Conservation (phyloP, 1,140 invertebrate species). For the Paramacrobiotus metropolitanus region DNA sequence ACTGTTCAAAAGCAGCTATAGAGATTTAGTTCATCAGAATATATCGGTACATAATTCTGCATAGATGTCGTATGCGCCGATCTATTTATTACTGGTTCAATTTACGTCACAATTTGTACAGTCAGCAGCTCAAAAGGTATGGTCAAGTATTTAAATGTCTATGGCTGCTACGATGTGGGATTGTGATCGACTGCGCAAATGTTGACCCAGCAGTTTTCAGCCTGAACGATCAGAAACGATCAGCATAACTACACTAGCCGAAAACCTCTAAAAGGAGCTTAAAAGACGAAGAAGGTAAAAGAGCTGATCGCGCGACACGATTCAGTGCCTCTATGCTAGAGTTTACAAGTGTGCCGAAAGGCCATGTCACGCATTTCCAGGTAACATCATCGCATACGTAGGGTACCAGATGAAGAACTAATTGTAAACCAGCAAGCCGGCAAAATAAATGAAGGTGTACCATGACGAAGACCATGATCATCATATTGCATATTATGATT, state of each 20-base stretch:
- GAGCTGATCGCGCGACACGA: neutral
- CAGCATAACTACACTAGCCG: neutral
- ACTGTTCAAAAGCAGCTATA: no score
- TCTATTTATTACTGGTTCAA: no score
- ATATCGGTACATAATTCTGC: no score
- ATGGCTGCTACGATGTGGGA: no score
- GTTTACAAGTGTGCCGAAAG: slow-evolving; percentile 2
- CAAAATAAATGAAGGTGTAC: neutral
- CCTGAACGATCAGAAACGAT: neutral
- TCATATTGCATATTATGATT: neutral
- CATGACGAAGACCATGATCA: neutral
- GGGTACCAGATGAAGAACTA: neutral
- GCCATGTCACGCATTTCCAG: slow-evolving; percentile 1
- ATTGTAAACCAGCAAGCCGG: neutral
- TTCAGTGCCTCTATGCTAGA: no score
- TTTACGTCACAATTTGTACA: no score
- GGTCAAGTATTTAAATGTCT: no score
- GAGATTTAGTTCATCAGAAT: no score
- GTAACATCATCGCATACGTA: neutral
- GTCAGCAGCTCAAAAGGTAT: neutral
- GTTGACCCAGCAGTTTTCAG: neutral
- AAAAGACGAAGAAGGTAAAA: neutral
- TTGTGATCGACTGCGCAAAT: no score
- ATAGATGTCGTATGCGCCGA: no score
- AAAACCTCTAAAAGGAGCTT: neutral